Evolutionary conservation across 2,888 invertebrate species (phyloP), one percentile per base, ranked within the genome.

Genomic region (Campoplex nolae): DNA sequence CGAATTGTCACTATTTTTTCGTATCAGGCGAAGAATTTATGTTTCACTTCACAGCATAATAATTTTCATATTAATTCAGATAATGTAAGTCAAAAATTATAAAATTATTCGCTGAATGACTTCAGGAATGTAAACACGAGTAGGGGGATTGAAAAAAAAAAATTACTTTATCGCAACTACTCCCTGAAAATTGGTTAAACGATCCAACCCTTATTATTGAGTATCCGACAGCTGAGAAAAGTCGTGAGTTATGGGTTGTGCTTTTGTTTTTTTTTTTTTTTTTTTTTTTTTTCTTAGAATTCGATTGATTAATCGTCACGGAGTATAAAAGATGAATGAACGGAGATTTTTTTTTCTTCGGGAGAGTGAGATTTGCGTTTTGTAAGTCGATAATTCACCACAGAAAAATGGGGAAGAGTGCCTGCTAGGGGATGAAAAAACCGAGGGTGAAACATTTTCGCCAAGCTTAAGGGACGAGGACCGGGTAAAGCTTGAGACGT

Each of bases 261-360:
- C 73, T n/a, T 48, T 54, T 6, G 3, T 38, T 6, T 3, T 23
- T 38, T 42, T 23, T 23, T 54, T 6, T 38, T 38, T 6, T 3
- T 76, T 54, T n/a, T 23, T 62, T 23, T 65, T 13, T 56, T 42
- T 18, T 16, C 56, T 38, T n/a, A 23, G 18, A 32, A 51, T 38
- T 78, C 67, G 38, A 35, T 13, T 77, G 81, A 85, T 85, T 73
- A 74, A 81, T 77, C 56, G 77, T 54, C 51, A 62, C 45, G 65
- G 28, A 67, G 56, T 65, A 13, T 56, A 56, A 65, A 28, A 62
- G 76, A 67, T 58, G 62, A n/a, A 51, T 45, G 80, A 54, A n/a
- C 13, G 51, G n/a, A 48, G 8, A 18, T 38, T 11, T 45, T 56
- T 56, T 56, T 56, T 74, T 3, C 58, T 56, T 38, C 4, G 67